Base-by-base conservation (phyloP, 2,888 invertebrate species). In the Pachycephus smyrnensis region DNA sequence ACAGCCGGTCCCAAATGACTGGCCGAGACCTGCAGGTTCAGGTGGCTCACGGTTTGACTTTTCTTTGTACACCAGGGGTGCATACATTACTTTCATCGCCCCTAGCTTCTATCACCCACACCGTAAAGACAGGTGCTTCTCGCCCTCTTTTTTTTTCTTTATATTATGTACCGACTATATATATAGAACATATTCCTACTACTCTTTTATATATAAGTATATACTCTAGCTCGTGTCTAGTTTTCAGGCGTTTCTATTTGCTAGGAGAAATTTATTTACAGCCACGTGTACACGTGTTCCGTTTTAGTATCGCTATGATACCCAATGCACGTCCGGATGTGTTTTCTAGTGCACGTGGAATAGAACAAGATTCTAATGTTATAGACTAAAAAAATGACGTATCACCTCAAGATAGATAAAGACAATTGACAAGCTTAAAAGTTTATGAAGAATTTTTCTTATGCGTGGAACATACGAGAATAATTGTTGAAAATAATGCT, bases 71-170 rank as follows among this genome's bases (percentile, higher is more conserved):
- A 76, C 80, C 88, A 87, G 87, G 91, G 91, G 91, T 91, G 91
- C 91, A 91, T 91, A 91, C 90, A 91, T 91, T 91, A 91, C 85
- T 88, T 87, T 86, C 84, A 86, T 87, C 85, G 86, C 83, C 86
- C 82, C 82, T 80, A 77, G 81, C 82, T 84, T 85, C 80, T 84
- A 81, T 80, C 83, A 88, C 90, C 89, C 88, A 90, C 90, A 89
- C 87, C 86, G 83, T 82, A 84, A 82, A 86, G 88, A 88, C 91
- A 91, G 91, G 91, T 91, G 91, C 85, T 86, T 81, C 86, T 81
- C 86, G 77, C 74, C 37, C 23, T 71, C 69, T 11, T 33, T 71
- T 71, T 69, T 15, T 32, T 23, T 23, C 31, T 31, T 33, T 31
- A 31, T 71, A 31, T 71, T 33, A 55, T 9, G 23, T 23, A 55